Conservation (phyloP, 2,797 vertebrate genomes). For the Anguilla anguilla region DNA sequence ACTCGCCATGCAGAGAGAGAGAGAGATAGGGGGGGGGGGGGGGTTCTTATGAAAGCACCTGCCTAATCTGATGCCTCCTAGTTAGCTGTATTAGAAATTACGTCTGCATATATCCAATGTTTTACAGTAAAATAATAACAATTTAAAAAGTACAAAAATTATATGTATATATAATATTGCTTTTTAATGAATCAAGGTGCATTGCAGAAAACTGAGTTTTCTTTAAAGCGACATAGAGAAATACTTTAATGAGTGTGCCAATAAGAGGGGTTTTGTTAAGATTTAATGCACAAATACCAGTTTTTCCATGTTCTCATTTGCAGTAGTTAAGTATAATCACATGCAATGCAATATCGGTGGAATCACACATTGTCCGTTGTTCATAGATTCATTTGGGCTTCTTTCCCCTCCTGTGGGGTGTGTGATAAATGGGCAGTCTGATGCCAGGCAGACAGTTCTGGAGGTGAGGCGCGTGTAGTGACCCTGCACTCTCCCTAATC, state of each 20-base stretch:
- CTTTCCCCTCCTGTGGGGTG: background rate
- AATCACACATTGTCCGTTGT: background rate
- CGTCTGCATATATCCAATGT: background rate
- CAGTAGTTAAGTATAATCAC: background rate
- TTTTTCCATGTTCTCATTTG: background rate
- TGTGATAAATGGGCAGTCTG: background rate
- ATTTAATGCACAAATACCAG: background rate
- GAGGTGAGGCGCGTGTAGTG: conserved; percentile 2
- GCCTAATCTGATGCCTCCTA: background rate
- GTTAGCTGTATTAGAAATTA: background rate
- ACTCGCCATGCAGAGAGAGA: background rate
- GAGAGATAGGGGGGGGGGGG: background rate
- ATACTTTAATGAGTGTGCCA: background rate
- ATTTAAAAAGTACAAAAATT: background rate
- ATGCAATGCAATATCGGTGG: background rate
- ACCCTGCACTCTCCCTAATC: background rate
- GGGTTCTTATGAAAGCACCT: background rate
- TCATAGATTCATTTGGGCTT: background rate
- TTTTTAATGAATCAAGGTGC: background rate
- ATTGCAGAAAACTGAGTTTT: background rate
- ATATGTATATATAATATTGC: too few species aligned
- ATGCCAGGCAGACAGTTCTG: background rate
- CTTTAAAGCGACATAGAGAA: background rate
- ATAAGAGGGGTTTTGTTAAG: background rate
- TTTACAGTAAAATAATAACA: background rate